Evolutionary conservation across 2,797 vertebrate genomes (phyloP).

Genomic region (Menidia menidia): DNA sequence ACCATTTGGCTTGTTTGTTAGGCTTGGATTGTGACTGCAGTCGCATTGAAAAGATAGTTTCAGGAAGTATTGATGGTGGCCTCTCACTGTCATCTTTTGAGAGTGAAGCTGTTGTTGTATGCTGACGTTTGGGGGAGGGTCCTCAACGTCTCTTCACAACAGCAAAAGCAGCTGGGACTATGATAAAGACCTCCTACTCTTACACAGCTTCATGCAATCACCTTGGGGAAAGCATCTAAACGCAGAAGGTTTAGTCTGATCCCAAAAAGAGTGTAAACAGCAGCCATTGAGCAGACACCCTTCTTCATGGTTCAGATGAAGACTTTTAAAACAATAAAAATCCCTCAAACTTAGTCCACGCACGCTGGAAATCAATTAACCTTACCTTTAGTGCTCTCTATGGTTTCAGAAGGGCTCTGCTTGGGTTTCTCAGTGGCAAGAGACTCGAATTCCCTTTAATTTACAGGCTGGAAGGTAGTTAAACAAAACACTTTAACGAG

Average conservation of each 20-base stretch:
- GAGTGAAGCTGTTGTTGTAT: slow-evolving; percentile 6
- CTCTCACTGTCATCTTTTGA: slow-evolving; percentile 7
- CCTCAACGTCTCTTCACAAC: neutral
- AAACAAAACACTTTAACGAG: slow-evolving; percentile 2
- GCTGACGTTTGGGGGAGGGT: slow-evolving; percentile 7
- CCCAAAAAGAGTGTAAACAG: slow-evolving; percentile 1
- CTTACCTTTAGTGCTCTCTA: slow-evolving; percentile 58
- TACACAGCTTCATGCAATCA: slow-evolving; percentile 5
- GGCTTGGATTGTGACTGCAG: neutral
- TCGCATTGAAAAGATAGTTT: neutral
- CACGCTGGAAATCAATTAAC: slow-evolving; percentile 54
- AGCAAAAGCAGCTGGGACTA: neutral
- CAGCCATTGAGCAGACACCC: slow-evolving; percentile 28
- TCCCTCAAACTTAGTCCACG: slow-evolving; percentile 53
- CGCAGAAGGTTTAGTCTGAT: slow-evolving; percentile 34
- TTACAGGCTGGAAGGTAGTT: slow-evolving; percentile 26
- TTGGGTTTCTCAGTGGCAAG: slow-evolving; percentile 41
- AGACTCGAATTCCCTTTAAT: slow-evolving; percentile 66
- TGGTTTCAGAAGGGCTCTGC: slow-evolving; percentile 56
- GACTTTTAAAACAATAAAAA: slow-evolving; percentile 59
- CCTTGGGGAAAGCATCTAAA: neutral
- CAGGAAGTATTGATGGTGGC: slow-evolving; percentile 8
- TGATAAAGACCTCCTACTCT: neutral
- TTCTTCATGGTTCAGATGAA: slow-evolving; percentile 38
- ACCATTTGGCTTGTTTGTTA: slow-evolving; percentile 1